Evolutionary conservation across 2,888 invertebrate genomes (phyloP).

Genomic region (Clivina fossor): DNA sequence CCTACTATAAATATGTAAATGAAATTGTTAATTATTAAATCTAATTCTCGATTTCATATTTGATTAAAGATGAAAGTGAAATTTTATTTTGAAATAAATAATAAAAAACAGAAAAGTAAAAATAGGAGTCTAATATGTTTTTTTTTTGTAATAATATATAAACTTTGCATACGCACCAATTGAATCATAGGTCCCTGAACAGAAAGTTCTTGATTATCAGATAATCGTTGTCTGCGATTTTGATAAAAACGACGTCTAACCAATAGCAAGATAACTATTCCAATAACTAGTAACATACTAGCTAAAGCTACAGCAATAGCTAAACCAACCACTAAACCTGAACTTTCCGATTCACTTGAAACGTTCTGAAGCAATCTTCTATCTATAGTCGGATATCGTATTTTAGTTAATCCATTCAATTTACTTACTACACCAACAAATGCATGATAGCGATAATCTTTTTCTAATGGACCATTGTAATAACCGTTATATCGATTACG

Average conservation of each 20-base stretch:
- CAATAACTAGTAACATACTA: constrained; percentile 63
- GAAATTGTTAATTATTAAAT: background rate
- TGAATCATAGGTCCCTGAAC: constrained; percentile 79
- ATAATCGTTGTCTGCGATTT: constrained; percentile 54
- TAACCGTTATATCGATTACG: constrained; percentile 71
- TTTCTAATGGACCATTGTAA: constrained; percentile 72
- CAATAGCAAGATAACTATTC: constrained; percentile 64
- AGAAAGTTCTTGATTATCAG: constrained; percentile 69
- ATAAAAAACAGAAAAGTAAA: no score
- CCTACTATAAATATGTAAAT: constrained; percentile 6
- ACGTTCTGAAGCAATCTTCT: constrained; percentile 51
- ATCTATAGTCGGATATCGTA: constrained; percentile 67
- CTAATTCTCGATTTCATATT: no score
- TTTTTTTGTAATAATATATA: constrained; percentile 1
- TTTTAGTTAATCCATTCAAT: constrained; percentile 64
- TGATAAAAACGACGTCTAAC: constrained; percentile 57
- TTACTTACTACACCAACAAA: constrained; percentile 72
- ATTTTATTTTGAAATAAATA: background rate
- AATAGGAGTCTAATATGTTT: no score
- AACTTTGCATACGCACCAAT: constrained; percentile 53
- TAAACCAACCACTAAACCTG: constrained; percentile 44
- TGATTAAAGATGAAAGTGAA: background rate
- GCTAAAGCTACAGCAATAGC: constrained; percentile 73
- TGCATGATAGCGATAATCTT: constrained; percentile 65
- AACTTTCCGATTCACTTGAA: constrained; percentile 45